Evolutionary conservation across 2,888 invertebrate genomes (phyloP), one percentile per base, ranked within the genome.

Genomic region (Hydrotaea diabolus): DNA sequence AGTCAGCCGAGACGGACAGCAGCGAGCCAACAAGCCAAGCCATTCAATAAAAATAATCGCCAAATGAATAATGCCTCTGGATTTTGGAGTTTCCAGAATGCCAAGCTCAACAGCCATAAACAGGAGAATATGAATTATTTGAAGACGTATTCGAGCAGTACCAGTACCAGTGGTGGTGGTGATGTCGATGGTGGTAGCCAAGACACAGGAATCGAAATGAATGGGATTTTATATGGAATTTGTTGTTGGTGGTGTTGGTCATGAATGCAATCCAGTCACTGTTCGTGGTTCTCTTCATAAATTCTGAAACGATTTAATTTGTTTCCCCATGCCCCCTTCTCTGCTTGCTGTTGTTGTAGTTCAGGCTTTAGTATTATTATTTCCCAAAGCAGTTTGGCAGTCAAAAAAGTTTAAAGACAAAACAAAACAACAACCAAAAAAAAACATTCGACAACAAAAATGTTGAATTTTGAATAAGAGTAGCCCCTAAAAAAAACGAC

Each of bases 1-100:
- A 46, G 13, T 0, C 17, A 21, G 36, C 43, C 46, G 43, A 19
- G 21, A 19, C 43, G 66, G 9, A 13, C 11, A 43, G 17, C 39
- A 21, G n/a, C 17, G 0, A 66, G 17, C 4, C 36, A 72, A 49
- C 31, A 31, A 7, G 2, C 73, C 31, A 31, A 7, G 2, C 73
- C 82, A 82, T 86, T 86, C 88, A 88, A 88, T 88, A 91, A 91
- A 89, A 91, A n/a, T 62, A 91, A 91, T 91, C 90, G 91, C 90
- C 87, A 86, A 87, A 88, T 89, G 88, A 89, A 88, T 89, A 88
- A 88, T 88, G 87, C 85, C 88, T 88, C 87, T 85, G 91, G 90
- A 89, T 86, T 90, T 89, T 87, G 89, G 71, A 71, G 88, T 88
- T 88, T 88, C 85, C 78, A 86, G 76, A 80, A 80, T 71, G 53